Conservation (phyloP, 2,888 invertebrate genomes). For the Cephus rjabovi region DNA sequence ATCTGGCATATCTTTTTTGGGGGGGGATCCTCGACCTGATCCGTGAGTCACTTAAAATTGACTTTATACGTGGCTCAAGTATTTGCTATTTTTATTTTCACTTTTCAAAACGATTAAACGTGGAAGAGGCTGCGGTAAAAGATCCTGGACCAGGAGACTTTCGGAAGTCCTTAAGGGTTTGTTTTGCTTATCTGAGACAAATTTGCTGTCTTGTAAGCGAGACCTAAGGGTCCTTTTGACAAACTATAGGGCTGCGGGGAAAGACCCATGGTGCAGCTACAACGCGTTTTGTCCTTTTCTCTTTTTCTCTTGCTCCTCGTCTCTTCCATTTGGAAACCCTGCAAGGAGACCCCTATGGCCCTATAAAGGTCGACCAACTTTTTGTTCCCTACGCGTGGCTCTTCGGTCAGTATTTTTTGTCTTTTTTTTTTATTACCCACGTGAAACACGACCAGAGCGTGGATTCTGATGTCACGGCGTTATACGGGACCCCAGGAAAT, state of each 20-base stretch:
- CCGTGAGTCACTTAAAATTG: not conserved
- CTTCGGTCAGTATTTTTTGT: not conserved
- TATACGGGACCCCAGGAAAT: conserved; percentile 9
- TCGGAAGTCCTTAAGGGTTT: conserved; percentile 46
- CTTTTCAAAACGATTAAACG: not conserved
- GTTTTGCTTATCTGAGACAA: conserved; percentile 64
- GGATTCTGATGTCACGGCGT: not conserved
- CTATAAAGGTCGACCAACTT: conserved; percentile 36
- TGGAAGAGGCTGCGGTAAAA: not conserved
- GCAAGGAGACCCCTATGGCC: conserved; percentile 7
- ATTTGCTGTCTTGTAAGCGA: conserved; percentile 64
- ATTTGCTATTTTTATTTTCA: not conserved
- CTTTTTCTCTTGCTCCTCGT: not conserved
- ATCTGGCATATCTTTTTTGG: not conserved
- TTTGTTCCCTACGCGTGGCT: conserved; percentile 17
- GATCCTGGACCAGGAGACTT: not conserved
- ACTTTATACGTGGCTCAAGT: not conserved
- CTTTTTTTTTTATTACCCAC: conserved; percentile 10
- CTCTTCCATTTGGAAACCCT: conserved; percentile 1
- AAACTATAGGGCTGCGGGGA: conserved; percentile 52
- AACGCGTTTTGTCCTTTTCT: not conserved
- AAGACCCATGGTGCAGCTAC: conserved; percentile 22
- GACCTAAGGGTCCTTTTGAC: conserved; percentile 61
- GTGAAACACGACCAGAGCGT: conserved; percentile 8
- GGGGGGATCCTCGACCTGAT: not conserved